These are phyloP conservation scores for Danaus plexippus DNA, from an alignment of 1,140 invertebrate genomes.

Conservation along the genomic window DNA sequence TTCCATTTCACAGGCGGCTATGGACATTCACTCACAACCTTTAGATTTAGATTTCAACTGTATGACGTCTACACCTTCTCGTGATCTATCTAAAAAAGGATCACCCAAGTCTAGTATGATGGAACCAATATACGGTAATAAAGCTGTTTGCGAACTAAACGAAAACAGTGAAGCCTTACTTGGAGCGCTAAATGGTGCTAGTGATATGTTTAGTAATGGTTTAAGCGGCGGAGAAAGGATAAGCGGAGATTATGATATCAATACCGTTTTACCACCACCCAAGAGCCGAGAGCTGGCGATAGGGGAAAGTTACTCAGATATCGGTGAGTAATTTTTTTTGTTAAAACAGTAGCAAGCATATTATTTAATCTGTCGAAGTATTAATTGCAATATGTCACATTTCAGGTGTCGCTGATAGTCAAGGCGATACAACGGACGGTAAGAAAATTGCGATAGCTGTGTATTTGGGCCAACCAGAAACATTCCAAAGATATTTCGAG, in stretches of 20 bases:
- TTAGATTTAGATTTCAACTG: slow-evolving; percentile 68
- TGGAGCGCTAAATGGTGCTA: slow-evolving; percentile 46
- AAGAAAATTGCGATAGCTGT: slow-evolving; percentile 89
- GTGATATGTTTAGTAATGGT: slow-evolving; percentile 60
- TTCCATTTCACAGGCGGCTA: slow-evolving; percentile 38
- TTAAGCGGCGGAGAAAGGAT: slow-evolving; percentile 50
- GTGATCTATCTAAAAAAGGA: slow-evolving; percentile 59
- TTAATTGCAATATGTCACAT: slow-evolving; percentile 1
- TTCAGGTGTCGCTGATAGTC: slow-evolving; percentile 74
- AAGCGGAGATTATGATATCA: slow-evolving; percentile 67
- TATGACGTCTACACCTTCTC: slow-evolving; percentile 59
- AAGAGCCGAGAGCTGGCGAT: slow-evolving; percentile 67
- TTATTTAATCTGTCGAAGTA: too few species aligned
- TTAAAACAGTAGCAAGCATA: background rate
- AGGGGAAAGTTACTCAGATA: slow-evolving; percentile 71
- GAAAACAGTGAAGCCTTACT: slow-evolving; percentile 57
- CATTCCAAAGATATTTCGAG: slow-evolving; percentile 81
- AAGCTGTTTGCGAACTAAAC: slow-evolving; percentile 57
- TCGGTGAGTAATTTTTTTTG: slow-evolving; percentile 53
- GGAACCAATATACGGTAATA: slow-evolving; percentile 64
- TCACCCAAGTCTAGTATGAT: slow-evolving; percentile 61
- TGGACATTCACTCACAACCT: slow-evolving; percentile 64
- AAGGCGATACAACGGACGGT: slow-evolving; percentile 85
- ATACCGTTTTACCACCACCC: slow-evolving; percentile 63
- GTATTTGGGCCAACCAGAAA: slow-evolving; percentile 85